Evolutionary conservation across 2,797 vertebrate genomes (phyloP), one percentile per base, ranked within the genome.

Genomic region (Karalla daura): DNA sequence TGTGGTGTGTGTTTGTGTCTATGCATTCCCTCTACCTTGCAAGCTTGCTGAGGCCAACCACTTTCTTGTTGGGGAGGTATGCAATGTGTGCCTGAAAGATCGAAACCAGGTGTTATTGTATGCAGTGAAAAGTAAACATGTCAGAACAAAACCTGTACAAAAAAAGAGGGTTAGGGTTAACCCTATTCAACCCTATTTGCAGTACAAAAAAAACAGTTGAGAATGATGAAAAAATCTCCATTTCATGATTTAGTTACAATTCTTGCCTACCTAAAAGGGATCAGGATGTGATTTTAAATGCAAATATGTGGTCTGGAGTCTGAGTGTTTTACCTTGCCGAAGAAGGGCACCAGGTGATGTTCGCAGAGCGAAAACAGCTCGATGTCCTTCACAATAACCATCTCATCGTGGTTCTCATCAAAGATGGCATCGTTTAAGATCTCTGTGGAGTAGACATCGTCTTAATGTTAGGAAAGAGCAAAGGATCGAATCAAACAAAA

Each of bases 11-110:
- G n/a, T 27, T 28, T 28, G 41, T 33, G n/a, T 44, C 6, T 17
- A 10, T 45, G 3, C 23, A 5, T 46, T 12, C 71, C 41, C 59
- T 76, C 66, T 73, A 93, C 91, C 88, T 91, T 61, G 93, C 92
- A 73, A 92, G 80, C 55, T 94, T 93, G 60, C 80, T 84, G 21
- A 91, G 85, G 21, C 89, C 91, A 63, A 90, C 89, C 30, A 90
- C 92, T 78, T 91, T 94, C 78, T 94, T 94, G 67, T 82, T 93
- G 58, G 90, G 86, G 47, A 94, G 68, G 55, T 94, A 93, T 58
- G 87, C 93, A 63, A 93, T 90, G 51, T 92, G 90, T 52, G 92
- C 88, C 91, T 94, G 72, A 14, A 37, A 58, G 73, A 25, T 53
- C 36, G 4, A 25, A 36, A 53, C 2, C n/a, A 53, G 27, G 21